Conservation (phyloP, 2,888 invertebrate species). For the Gryllus longicercus region DNA sequence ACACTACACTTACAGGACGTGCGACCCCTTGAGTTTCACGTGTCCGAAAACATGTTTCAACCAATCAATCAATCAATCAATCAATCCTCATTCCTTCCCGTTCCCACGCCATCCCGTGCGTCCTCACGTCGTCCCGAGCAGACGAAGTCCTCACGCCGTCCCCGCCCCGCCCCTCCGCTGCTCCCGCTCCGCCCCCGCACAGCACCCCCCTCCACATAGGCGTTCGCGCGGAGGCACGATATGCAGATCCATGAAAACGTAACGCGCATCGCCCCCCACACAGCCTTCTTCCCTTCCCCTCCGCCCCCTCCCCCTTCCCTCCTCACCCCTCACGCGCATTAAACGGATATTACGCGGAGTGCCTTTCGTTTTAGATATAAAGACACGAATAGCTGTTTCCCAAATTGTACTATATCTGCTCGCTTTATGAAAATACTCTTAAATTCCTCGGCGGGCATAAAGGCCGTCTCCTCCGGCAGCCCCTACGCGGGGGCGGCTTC, state of each 20-base stretch:
- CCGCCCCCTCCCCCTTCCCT: neutral
- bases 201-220: neutral
- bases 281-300: neutral
- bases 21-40: too few species aligned
- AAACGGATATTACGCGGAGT: neutral
- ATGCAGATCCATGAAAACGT: neutral
- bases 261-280: neutral
- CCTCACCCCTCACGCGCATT: neutral
- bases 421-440: neutral
- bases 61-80: too few species aligned
- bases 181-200: neutral
- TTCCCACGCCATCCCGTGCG: too few species aligned
- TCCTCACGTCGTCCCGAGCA: too few species aligned
- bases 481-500: too few species aligned
- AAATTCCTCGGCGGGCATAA: neutral
- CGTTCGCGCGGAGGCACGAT: neutral
- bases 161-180: too few species aligned
- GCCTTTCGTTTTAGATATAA: neutral
- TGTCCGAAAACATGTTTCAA: too few species aligned
- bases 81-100: too few species aligned
- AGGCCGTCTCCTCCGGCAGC: neutral
- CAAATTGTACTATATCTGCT: neutral
- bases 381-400: slow-evolving; percentile 5
- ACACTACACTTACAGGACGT: too few species aligned
- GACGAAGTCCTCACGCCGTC: too few species aligned